phyloP scores from a whole-genome alignment of 2,113 vertebrate genomes.

The Cyphomyrus discorhynchus region DNA sequence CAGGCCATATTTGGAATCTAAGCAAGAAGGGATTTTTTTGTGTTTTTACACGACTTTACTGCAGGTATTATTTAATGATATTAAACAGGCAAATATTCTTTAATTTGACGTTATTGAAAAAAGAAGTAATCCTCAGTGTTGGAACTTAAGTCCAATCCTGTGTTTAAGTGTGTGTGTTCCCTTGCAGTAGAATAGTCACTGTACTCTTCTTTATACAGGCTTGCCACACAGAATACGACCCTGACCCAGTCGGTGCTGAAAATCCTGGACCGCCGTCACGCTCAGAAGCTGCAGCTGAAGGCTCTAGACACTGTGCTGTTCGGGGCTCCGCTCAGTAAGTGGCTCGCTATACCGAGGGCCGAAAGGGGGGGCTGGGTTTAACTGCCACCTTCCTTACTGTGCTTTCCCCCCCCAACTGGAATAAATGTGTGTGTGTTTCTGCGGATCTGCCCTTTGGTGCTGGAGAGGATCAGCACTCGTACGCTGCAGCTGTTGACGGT shows the following conservation, averaged over 20 bases:
- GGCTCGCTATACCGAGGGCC: background rate
- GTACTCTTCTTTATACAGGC: conserved; percentile 52
- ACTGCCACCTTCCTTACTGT: background rate
- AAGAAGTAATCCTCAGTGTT: background rate
- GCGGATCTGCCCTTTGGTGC: background rate
- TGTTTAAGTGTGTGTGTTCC: conserved; percentile 26
- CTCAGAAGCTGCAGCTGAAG: conserved; percentile 92
- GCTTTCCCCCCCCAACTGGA: background rate
- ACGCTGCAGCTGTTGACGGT: background rate
- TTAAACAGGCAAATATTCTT: background rate
- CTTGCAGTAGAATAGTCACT: background rate
- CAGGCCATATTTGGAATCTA: background rate
- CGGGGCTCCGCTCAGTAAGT: conserved; percentile 85
- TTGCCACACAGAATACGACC: conserved; percentile 84
- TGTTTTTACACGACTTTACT: background rate
- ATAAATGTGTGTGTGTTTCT: background rate
- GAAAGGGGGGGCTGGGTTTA: background rate
- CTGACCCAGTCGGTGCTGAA: conserved; percentile 82
- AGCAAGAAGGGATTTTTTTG: background rate
- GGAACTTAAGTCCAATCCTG: background rate
- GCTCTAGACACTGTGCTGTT: conserved; percentile 91
- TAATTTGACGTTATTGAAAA: background rate
- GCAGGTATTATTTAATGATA: background rate
- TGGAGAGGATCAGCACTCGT: background rate
- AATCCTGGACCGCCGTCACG: conserved; percentile 87